These are phyloP conservation scores for Drosophila mauritiana DNA, from an alignment of 1,140 invertebrate genomes.

Conservation along the genomic window DNA sequence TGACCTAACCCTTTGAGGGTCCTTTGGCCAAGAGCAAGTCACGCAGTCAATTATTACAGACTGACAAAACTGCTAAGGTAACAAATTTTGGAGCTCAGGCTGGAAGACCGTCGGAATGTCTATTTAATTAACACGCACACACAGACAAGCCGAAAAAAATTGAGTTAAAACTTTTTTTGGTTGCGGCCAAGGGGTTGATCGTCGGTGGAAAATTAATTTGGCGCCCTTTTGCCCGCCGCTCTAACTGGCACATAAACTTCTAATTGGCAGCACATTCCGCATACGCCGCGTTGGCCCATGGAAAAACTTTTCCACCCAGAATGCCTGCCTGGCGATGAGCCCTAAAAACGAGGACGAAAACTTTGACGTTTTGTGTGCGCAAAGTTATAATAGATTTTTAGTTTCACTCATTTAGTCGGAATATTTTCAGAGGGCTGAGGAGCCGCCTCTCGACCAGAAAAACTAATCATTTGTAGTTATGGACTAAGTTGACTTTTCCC, in stretches of 20 bases:
- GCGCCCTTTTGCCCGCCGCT: constrained; percentile 33
- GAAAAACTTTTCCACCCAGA: constrained; percentile 39
- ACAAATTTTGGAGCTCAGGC: constrained; percentile 35
- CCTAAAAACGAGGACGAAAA: constrained; percentile 22
- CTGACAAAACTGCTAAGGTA: constrained; percentile 65
- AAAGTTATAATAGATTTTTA: constrained; percentile 81
- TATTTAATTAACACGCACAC: constrained; percentile 74
- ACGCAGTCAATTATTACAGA: constrained; percentile 74
- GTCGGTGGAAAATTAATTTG: constrained; percentile 67
- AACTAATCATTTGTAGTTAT: constrained; percentile 75
- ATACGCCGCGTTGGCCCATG: constrained; percentile 63
- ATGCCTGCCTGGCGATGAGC: constrained; percentile 13
- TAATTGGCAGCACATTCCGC: constrained; percentile 79
- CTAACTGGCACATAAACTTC: constrained; percentile 73
- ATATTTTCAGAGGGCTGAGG: constrained; percentile 31
- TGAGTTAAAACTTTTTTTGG: constrained; percentile 57
- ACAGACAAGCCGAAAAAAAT: constrained; percentile 56
- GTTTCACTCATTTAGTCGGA: constrained; percentile 66
- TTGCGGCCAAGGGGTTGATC: background rate
- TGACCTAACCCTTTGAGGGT: constrained; percentile 32
- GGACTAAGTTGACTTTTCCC: constrained; percentile 34
- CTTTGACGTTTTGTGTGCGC: constrained; percentile 64
- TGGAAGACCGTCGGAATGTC: constrained; percentile 20
- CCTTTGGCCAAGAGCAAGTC: constrained; percentile 12
- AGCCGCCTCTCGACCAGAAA: constrained; percentile 15